These are phyloP conservation scores for Cynocephalus volans DNA, from an alignment of 2,113 vertebrate species.

Conservation along the genomic window DNA sequence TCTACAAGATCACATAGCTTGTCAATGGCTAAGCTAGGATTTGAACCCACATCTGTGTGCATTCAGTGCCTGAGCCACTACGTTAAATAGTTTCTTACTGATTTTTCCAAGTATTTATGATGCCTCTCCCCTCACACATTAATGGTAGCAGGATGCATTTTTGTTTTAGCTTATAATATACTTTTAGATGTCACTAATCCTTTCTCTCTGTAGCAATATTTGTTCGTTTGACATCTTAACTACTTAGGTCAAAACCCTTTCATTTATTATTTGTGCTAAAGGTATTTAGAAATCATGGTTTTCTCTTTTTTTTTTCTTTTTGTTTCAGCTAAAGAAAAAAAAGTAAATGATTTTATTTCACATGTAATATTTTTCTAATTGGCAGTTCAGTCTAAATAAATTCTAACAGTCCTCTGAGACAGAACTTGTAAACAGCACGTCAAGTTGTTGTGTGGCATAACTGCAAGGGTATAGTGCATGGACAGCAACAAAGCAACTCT, in stretches of 20 bases:
- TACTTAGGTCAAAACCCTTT: conserved; percentile 27
- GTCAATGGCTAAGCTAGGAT: background rate
- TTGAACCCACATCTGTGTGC: conserved; percentile 15
- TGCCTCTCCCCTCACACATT: background rate
- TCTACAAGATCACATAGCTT: background rate
- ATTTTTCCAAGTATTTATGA: conserved; percentile 7
- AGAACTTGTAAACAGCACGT: background rate
- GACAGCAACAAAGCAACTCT: background rate
- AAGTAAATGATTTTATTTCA: conserved; percentile 42
- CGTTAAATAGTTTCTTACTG: conserved; percentile 2
- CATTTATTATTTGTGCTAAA: background rate
- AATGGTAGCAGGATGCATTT: background rate
- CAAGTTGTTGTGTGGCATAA: background rate
- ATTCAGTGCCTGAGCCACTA: background rate
- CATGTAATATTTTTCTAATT: conserved; percentile 24
- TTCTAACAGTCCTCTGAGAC: conserved; percentile 9
- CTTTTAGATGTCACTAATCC: background rate
- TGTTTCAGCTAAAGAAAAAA: conserved; percentile 21
- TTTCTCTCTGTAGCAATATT: background rate
- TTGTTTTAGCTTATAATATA: conserved; percentile 41
- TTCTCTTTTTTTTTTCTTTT: background rate
- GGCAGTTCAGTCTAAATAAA: conserved; percentile 32
- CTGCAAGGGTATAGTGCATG: background rate
- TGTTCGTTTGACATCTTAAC: conserved; percentile 27
- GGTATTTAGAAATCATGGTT: background rate